Base-by-base conservation (phyloP, 2,797 vertebrate genomes). In the Alosa sapidissima region DNA sequence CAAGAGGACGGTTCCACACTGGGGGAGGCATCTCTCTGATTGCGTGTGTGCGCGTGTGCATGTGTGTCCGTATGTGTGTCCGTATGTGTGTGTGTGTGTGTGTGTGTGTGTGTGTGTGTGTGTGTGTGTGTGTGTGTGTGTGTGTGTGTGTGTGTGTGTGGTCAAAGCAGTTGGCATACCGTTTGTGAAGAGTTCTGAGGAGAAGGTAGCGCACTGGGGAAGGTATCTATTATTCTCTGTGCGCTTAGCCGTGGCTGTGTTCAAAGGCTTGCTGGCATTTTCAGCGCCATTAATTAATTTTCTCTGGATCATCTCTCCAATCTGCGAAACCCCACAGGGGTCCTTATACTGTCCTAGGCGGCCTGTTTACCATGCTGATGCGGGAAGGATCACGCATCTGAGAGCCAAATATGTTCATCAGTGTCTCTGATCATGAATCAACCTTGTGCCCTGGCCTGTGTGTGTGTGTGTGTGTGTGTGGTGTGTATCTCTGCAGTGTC, bases 181-280 rank as follows among this genome's bases (percentile, higher is more conserved):
- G 72, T 41, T 36, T 72, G 65, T 36, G 62, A 28, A 75, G 16
- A 45, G 36, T 14, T 75, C 68, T 36, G 3, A 45, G 36, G 72
- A 47, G 72, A 16, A 78, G 14, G 72, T 47, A 47, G 6, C 5
- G 8, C 72, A 8, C 16, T 45, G 72, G 16, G 72, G 16, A 16
- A 47, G 72, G 41, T 41, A 78, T 78, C 72, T 21, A 14, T 45
- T 78, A 78, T 78, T 78, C 72, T 78, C 14, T 78, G 72, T 78
- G 72, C 14, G 41, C 19, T 78, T 19, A 41, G 16, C 41, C 1
- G 6, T 36, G 14, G 9, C 16, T 21, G 36, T 78, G 72, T 78
- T 78, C 54, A 62, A 81, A 47, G 83, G 10, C 55, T 47, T 28
- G 83, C 68, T 54, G 24, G 60, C 45, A 78, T 81, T 85, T 62